A percentile compares a stretch with the other conserved stretches of the same genome.
These are phyloP conservation scores for Meliscaeva auricollis DNA, from an alignment of 2,888 invertebrate species.

Conservation along the genomic window DNA sequence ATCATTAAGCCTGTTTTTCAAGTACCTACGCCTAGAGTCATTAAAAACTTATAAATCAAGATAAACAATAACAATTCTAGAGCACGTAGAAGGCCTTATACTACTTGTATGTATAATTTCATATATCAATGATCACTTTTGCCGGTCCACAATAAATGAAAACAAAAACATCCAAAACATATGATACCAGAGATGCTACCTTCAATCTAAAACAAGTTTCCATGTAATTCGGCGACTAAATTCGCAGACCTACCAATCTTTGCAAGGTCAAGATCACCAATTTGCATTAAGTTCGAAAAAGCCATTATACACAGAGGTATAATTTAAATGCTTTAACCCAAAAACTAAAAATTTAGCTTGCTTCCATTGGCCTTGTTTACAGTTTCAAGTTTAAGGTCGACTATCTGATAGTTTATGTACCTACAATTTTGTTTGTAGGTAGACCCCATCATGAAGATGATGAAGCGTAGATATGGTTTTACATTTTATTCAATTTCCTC, in stretches of 20 bases:
- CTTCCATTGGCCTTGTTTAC: constrained; percentile 5
- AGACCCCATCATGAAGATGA: background rate
- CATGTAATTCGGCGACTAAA: constrained; percentile 11
- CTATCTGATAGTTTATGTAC: constrained; percentile 2
- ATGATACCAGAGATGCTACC: background rate
- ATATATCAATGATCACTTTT: constrained; percentile 10
- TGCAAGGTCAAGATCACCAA: constrained; percentile 65
- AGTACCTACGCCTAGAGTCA: background rate
- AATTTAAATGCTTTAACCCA: constrained; percentile 6
- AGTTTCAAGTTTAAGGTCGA: constrained; percentile 62
- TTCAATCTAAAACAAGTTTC: constrained; percentile 48
- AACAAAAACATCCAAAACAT: background rate
- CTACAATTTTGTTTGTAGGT: background rate
- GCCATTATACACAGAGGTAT: constrained; percentile 18
- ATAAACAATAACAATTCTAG: constrained; percentile 17
- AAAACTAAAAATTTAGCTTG: constrained; percentile 17
- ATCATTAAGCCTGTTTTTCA: background rate
- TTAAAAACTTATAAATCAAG: background rate
- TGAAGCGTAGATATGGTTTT: background rate
- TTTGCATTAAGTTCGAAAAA: constrained; percentile 35
- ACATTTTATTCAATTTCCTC: constrained; percentile 11
- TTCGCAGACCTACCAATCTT: constrained; percentile 4
- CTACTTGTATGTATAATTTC: background rate
- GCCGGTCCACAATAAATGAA: constrained; percentile 1
- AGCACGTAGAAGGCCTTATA: constrained; percentile 13